A percentile compares a stretch with the other conserved stretches of the same genome.
Evolutionary conservation across 2,113 vertebrate genomes (phyloP).

Genomic region (Dicentrarchus labrax): DNA sequence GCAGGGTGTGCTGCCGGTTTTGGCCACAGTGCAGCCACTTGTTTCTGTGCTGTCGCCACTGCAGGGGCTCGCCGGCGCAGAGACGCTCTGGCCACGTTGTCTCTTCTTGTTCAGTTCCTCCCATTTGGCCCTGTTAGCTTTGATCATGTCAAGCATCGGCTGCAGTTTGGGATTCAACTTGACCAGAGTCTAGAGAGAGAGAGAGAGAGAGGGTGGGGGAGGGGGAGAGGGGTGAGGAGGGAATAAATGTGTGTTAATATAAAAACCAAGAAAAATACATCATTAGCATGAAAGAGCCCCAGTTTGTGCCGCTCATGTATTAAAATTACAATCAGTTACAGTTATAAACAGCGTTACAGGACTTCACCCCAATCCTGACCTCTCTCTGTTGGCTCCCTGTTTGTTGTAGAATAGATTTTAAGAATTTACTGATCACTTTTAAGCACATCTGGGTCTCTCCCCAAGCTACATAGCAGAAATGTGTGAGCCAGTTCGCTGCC

Average conservation of each 20-base stretch:
- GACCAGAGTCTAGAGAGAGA: slow-evolving; percentile 88
- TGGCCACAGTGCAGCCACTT: slow-evolving; percentile 46
- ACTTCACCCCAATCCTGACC: too few relatives aligned
- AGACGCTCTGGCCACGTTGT: slow-evolving; percentile 79
- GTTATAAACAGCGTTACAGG: too few relatives aligned
- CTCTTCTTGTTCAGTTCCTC: slow-evolving; percentile 92
- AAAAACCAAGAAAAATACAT: slow-evolving; percentile 61
- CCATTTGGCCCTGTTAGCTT: slow-evolving; percentile 92
- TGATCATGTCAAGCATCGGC: slow-evolving; percentile 94
- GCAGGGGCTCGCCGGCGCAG: slow-evolving; percentile 55
- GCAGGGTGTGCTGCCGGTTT: slow-evolving; percentile 66
- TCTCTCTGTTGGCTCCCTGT: too few relatives aligned
- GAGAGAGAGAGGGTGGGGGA: neutral
- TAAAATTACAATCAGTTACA: neutral
- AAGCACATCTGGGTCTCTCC: too few relatives aligned
- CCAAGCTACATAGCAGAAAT: too few relatives aligned
- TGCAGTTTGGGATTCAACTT: slow-evolving; percentile 95
- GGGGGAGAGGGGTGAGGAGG: neutral
- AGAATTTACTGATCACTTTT: too few relatives aligned
- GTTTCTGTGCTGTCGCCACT: slow-evolving; percentile 59
- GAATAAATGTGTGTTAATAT: neutral
- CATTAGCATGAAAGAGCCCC: neutral
- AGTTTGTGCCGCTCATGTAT: neutral
- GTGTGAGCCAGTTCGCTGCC: too few relatives aligned
- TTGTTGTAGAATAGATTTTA: too few relatives aligned